Evolutionary conservation across 2,797 vertebrate genomes (phyloP).

Genomic region (Clarias fuscus): DNA sequence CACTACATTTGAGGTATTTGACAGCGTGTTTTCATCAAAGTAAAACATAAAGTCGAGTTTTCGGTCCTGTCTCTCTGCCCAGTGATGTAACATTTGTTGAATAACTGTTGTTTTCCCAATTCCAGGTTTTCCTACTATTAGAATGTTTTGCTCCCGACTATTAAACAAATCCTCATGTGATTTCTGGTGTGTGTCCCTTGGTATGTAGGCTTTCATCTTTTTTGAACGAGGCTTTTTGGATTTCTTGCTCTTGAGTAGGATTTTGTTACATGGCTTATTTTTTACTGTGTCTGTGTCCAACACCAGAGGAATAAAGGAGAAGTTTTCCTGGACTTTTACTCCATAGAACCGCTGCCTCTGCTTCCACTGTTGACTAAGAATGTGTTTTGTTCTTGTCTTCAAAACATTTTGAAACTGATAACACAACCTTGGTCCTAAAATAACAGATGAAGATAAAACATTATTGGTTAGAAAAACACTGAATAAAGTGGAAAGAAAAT

Average conservation of each 20-base stretch:
- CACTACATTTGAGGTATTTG: not conserved
- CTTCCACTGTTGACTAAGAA: not conserved
- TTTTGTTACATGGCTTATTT: not conserved
- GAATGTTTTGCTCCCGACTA: constrained; percentile 31
- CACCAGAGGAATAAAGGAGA: constrained; percentile 30
- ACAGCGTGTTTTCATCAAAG: constrained; percentile 33
- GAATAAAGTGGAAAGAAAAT: too few relatives aligned
- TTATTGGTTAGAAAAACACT: too few relatives aligned
- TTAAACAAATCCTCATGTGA: constrained; percentile 41
- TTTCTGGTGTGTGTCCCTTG: not conserved
- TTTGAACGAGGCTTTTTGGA: constrained; percentile 10
- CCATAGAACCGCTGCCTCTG: not conserved
- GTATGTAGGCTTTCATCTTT: constrained; percentile 45
- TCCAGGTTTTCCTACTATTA: constrained; percentile 56
- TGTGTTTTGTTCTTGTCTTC: not conserved
- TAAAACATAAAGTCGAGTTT: constrained; percentile 53
- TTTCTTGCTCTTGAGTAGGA: constrained; percentile 36
- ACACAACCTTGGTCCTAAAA: constrained; percentile 35
- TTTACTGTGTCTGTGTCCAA: constrained; percentile 29
- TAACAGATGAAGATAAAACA: too few relatives aligned
- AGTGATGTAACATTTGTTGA: constrained; percentile 43
- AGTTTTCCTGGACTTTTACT: not conserved
- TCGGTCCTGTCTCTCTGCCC: constrained; percentile 40
- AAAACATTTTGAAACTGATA: not conserved
- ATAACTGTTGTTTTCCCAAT: constrained; percentile 52